A percentile compares a stretch with the other conserved stretches of the same genome.
These are phyloP conservation scores for Willowsia nigromaculata DNA, from an alignment of 2,888 invertebrate species.

Conservation along the genomic window DNA sequence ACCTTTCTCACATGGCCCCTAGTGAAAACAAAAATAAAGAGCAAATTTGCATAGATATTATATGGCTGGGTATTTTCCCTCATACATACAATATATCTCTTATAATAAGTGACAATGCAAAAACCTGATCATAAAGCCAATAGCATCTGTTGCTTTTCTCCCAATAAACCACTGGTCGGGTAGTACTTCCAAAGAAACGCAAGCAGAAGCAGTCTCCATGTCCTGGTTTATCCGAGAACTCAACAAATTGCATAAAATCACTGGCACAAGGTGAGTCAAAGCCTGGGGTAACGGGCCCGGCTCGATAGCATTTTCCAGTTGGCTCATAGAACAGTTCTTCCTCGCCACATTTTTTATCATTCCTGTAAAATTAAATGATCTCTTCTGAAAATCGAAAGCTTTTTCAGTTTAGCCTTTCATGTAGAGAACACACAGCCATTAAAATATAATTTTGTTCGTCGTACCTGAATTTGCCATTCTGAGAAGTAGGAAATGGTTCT, in stretches of 20 bases:
- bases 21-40: background rate
- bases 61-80: too few relatives aligned
- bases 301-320: constrained; percentile 41
- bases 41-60: too few relatives aligned
- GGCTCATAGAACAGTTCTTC: constrained; percentile 18
- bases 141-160: constrained; percentile 48
- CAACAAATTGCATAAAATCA: constrained; percentile 12
- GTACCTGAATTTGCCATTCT: background rate
- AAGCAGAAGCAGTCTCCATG: constrained; percentile 45
- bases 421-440: background rate
- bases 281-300: constrained; percentile 13
- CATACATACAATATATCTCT: background rate
- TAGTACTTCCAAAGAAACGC: constrained; percentile 20
- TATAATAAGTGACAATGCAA: background rate
- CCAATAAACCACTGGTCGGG: constrained; percentile 60
- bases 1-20: constrained; percentile 64
- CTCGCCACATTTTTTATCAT: background rate
- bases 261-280: constrained; percentile 24
- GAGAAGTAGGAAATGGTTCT: background rate
- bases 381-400: background rate
- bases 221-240: constrained; percentile 23
- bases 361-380: constrained; percentile 10
- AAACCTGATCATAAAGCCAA: constrained; percentile 68
- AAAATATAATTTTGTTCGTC: background rate
- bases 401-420: background rate